Evolutionary conservation across 1,140 invertebrate species (phyloP), one percentile per base, ranked within the genome.

Genomic region (Mya arenaria): DNA sequence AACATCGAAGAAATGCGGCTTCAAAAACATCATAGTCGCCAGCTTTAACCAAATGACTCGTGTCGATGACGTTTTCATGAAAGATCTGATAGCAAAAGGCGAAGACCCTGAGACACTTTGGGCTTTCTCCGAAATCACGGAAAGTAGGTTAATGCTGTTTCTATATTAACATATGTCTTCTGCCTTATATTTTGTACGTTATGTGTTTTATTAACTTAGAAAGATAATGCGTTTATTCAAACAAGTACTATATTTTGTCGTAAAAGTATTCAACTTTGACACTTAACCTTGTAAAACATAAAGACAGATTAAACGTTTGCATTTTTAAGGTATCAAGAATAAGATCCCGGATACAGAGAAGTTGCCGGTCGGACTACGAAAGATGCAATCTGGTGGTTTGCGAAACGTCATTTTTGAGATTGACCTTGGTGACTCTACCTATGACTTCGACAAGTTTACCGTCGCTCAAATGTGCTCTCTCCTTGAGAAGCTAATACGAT

Each of bases 91-190:
- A 5, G 69, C 48, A 8, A 72, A 32, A 36, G 69, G 69, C 23
- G 69, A 72, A 56, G 69, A 72, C 23, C 44, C 28, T 19, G 69
- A 55, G 36, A 34, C 34, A 30, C 28, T 72, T 34, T 72, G 69
- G 69, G 69, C 69, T 28, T 72, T 72, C 15, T 55, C 41, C 23
- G 69, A 72, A 72, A 55, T 72, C 15, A 72, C 69, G 13, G 69
- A 55, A 17, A 25, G 69, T 72, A 30, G n/a, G n/a, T n/a, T n/a
- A n/a, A n/a, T n/a, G n/a, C n/a, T n/a, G n/a, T n/a, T n/a, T n/a
- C n/a, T n/a, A n/a, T n/a, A n/a, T n/a, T n/a, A n/a, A n/a, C n/a
- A n/a, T n/a, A n/a, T n/a, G n/a, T n/a, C n/a, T n/a, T n/a, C n/a
- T n/a, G n/a, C n/a, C n/a, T n/a, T n/a, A n/a, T n/a, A n/a, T n/a